These are phyloP conservation scores for Bombyx huttoni DNA, from an alignment of 2,888 invertebrate genomes.

Conservation along the genomic window DNA sequence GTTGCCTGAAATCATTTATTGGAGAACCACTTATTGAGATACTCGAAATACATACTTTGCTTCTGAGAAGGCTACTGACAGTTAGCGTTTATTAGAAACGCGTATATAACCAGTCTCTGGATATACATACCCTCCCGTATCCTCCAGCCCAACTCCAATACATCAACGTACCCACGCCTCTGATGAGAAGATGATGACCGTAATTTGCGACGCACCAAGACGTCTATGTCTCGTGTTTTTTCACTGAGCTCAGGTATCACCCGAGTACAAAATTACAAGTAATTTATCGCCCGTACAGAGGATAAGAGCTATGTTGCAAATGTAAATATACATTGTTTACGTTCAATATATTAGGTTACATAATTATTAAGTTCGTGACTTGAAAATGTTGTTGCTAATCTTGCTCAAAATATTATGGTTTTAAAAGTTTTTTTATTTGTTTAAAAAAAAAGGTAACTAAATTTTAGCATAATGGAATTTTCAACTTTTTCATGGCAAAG, in stretches of 20 bases:
- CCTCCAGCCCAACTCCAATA: constrained; percentile 50
- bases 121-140: constrained; percentile 17
- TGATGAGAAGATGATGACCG: constrained; percentile 73
- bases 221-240: constrained; percentile 72
- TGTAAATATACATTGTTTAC: constrained; percentile 25
- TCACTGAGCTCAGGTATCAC: constrained; percentile 69
- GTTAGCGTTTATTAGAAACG: background rate
- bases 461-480: too few relatives aligned
- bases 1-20: too few relatives aligned
- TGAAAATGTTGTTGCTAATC: too few relatives aligned
- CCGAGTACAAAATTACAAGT: constrained; percentile 67
- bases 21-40: too few relatives aligned
- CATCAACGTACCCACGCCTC: constrained; percentile 66
- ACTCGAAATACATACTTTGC: background rate
- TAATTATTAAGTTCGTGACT: background rate
- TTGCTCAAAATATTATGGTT: too few relatives aligned
- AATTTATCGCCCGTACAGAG: constrained; percentile 62
- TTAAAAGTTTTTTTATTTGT: too few relatives aligned
- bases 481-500: too few relatives aligned
- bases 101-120: background rate
- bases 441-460: too few relatives aligned
- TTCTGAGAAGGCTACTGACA: background rate
- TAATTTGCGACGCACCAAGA: constrained; percentile 73
- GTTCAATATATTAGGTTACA: constrained; percentile 2
- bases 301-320: constrained; percentile 9